These are phyloP conservation scores for Hylaeus volcanicus DNA, from an alignment of 1,140 invertebrate species.

Conservation along the genomic window DNA sequence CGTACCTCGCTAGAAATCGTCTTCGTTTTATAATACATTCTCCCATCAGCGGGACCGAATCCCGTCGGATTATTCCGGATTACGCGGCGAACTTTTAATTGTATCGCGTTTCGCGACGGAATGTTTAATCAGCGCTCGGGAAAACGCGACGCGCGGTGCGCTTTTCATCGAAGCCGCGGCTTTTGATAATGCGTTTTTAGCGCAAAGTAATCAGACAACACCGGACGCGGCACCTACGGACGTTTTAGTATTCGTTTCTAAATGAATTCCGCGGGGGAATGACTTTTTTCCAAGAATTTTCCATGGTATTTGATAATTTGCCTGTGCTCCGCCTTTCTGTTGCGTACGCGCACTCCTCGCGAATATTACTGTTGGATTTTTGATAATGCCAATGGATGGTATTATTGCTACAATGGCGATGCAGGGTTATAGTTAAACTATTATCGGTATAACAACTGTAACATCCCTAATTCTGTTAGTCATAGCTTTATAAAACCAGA, in stretches of 20 bases:
- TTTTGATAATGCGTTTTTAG: slow-evolving; percentile 57
- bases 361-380: too few species aligned
- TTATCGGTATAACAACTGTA: too few species aligned
- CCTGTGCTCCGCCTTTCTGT: too few species aligned
- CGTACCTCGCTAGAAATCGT: not conserved
- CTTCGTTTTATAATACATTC: not conserved
- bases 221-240: not conserved
- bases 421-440: too few species aligned
- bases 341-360: too few species aligned
- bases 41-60: not conserved
- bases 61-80: slow-evolving; percentile 54
- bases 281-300: too few species aligned
- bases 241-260: not conserved
- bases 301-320: too few species aligned
- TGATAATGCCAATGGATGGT: too few species aligned
- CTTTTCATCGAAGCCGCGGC: slow-evolving; percentile 57
- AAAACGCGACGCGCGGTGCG: slow-evolving; percentile 35
- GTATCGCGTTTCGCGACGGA: slow-evolving; percentile 50
- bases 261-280: not conserved
- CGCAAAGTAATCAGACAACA: slow-evolving; percentile 55
- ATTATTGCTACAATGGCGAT: too few species aligned
- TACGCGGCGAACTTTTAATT: slow-evolving; percentile 62
- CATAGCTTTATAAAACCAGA: too few species aligned
- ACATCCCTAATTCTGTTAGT: too few species aligned
- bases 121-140: slow-evolving; percentile 58